Percentiles rank a stretch among this genome's conserved stretches.
Conservation (phyloP, 2,888 invertebrate genomes). For the Dendrolimus houi region DNA sequence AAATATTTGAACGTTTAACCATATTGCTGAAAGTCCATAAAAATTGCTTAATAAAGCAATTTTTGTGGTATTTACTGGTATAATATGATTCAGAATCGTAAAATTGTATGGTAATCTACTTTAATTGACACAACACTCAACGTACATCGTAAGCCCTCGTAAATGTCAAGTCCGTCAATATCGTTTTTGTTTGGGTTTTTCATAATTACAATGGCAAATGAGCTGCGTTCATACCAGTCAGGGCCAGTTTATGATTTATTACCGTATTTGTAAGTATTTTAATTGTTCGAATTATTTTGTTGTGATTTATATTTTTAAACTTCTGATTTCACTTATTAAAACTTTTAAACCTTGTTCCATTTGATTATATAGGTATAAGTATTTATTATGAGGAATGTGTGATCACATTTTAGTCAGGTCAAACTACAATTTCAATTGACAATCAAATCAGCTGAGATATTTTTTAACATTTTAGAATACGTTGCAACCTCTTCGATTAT, state of each 20-base stretch:
- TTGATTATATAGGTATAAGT: no score
- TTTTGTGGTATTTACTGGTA: conserved; percentile 7
- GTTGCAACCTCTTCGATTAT: no score
- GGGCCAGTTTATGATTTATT: neutral
- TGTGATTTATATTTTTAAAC: neutral
- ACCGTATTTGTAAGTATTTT: neutral
- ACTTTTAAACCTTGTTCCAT: no score
- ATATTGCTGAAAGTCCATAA: no score
- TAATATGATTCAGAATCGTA: conserved; percentile 17
- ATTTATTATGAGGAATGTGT: no score
- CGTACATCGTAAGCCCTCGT: conserved; percentile 32
- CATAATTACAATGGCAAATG: conserved; percentile 2
- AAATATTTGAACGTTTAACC: no score
- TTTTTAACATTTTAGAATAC: no score
- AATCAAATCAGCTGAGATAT: no score
- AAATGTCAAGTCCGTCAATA: conserved; percentile 21
- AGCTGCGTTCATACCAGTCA: neutral
- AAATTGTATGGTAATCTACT: conserved; percentile 27
- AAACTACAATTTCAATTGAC: no score
- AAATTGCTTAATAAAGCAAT: conserved; percentile 11
- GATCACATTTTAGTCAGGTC: no score
- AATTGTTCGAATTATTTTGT: neutral
- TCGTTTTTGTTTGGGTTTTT: conserved; percentile 16
- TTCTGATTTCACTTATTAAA: neutral
- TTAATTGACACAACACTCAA: conserved; percentile 30